Percentiles rank a stretch among this genome's conserved stretches.
phyloP scores from a whole-genome alignment of 2,797 vertebrate genomes.

The Darevskia nairensis region DNA sequence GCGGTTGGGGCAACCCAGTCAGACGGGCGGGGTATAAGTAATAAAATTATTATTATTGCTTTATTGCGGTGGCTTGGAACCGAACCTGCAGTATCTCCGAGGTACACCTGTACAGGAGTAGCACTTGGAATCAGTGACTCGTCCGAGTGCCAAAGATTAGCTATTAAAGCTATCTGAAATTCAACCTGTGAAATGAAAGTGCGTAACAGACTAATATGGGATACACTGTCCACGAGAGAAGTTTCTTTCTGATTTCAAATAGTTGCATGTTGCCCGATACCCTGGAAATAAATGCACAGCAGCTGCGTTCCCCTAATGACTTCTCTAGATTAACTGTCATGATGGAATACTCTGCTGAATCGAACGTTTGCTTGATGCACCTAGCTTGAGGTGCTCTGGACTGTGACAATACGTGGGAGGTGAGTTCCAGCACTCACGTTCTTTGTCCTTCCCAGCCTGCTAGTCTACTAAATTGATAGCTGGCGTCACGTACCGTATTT shows the following conservation, averaged over 20 bases:
- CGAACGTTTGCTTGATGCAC: too few relatives aligned
- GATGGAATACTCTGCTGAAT: not conserved
- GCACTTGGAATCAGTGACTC: not conserved
- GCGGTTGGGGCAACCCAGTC: too few relatives aligned
- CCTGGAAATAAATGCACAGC: not conserved
- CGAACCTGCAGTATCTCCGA: too few relatives aligned
- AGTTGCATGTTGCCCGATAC: not conserved
- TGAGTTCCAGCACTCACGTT: not conserved
- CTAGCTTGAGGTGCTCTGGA: too few relatives aligned
- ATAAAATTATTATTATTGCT: too few relatives aligned
- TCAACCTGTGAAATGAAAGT: not conserved
- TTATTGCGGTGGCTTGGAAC: too few relatives aligned
- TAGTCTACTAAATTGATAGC: not conserved
- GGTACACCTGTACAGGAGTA: not conserved
- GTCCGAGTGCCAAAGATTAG: not conserved
- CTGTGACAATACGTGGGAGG: too few relatives aligned
- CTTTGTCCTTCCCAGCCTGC: not conserved
- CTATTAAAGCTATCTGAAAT: not conserved
- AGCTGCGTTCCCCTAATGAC: not conserved
- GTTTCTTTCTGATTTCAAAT: conserved; percentile 1
- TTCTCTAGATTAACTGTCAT: not conserved
- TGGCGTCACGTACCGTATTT: not conserved
- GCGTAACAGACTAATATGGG: not conserved
- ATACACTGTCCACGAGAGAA: not conserved
- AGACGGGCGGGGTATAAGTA: too few relatives aligned